A percentile compares a stretch with the other conserved stretches of the same genome.
Evolutionary conservation across 2,888 invertebrate species (phyloP).

Genomic region (Corbicula japonica): DNA sequence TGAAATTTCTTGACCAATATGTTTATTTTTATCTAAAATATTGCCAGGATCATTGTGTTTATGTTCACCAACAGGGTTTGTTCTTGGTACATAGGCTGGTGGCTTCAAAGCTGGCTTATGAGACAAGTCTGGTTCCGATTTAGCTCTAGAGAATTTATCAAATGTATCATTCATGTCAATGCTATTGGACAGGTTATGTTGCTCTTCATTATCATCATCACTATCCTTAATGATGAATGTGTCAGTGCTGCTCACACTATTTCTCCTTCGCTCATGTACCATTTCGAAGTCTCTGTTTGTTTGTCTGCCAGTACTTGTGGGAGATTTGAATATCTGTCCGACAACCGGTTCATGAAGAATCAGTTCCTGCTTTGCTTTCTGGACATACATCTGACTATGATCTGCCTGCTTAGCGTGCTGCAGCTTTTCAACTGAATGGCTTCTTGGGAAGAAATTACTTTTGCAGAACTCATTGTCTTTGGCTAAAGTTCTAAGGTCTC

Average conservation of each 20-base stretch:
- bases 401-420: background rate
- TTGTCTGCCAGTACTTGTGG: background rate
- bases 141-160: slow-evolving; percentile 43
- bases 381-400: background rate
- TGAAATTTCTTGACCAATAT: no score
- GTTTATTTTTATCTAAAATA: no score
- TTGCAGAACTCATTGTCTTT: slow-evolving; percentile 78
- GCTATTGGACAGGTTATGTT: slow-evolving; percentile 10
- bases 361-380: slow-evolving; percentile 12
- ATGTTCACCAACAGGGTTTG: no score
- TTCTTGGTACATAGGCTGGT: no score
- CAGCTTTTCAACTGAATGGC: no score
- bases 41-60: no score
- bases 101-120: no score
- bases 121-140: slow-evolving; percentile 75
- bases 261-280: slow-evolving; percentile 38
- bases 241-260: slow-evolving; percentile 76
- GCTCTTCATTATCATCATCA: slow-evolving; percentile 68
- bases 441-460: slow-evolving; percentile 64
- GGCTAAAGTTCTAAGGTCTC: slow-evolving; percentile 75
- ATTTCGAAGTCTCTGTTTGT: background rate
- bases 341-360: slow-evolving; percentile 50
- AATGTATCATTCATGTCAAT: slow-evolving; percentile 1
- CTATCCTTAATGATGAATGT: slow-evolving; percentile 81
- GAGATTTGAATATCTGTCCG: slow-evolving; percentile 31